A percentile compares a stretch with the other conserved stretches of the same genome.
These are phyloP conservation scores for Planiliza haematocheilus DNA, from an alignment of 2,113 vertebrate species.

Conservation along the genomic window DNA sequence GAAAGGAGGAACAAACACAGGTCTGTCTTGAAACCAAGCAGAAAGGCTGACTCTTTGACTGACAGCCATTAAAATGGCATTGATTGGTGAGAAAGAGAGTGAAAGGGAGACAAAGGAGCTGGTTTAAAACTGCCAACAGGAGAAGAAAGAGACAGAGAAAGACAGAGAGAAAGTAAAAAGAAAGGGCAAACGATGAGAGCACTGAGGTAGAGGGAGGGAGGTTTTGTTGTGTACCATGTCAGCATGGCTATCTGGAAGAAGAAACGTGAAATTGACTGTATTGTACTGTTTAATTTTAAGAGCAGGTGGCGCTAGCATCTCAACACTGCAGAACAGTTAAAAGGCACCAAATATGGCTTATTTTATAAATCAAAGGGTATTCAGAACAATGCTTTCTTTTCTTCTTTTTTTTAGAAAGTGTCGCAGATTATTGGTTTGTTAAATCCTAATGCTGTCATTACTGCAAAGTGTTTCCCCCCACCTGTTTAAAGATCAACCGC, in stretches of 20 bases:
- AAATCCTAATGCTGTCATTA: conserved; percentile 26
- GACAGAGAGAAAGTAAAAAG: neutral
- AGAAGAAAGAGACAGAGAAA: neutral
- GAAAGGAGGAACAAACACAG: conserved; percentile 2
- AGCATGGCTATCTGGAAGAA: no score
- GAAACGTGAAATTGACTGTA: no score
- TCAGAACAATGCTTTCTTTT: no score
- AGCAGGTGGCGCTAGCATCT: no score
- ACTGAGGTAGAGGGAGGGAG: neutral
- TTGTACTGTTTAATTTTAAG: no score
- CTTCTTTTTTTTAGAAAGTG: conserved; percentile 4
- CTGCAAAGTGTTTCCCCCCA: conserved; percentile 24
- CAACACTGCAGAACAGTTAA: no score
- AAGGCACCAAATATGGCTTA: no score
- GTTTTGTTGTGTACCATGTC: no score
- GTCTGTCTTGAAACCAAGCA: neutral
- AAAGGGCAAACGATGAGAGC: conserved; percentile 2
- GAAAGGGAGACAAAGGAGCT: neutral
- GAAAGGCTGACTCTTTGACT: conserved; percentile 4
- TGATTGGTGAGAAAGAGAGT: neutral
- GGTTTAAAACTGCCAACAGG: neutral
- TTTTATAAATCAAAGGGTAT: no score
- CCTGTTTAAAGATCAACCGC: conserved; percentile 47
- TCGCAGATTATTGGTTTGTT: conserved; percentile 28
- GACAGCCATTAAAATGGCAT: conserved; percentile 9